phyloP scores from a whole-genome alignment of 2,888 invertebrate species.

The Sarcophaga subvicina region DNA sequence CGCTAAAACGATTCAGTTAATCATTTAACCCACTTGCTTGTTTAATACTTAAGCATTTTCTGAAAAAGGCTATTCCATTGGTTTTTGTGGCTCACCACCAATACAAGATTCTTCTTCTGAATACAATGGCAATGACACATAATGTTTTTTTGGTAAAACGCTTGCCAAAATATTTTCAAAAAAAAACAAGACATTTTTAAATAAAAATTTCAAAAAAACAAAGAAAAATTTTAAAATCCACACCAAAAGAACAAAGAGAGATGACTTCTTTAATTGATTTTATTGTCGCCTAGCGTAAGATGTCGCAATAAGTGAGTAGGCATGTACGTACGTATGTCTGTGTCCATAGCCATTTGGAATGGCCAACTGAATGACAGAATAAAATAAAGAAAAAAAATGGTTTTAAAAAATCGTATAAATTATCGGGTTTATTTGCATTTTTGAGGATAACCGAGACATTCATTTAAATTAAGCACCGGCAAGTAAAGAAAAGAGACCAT shows the following conservation, averaged over 20 bases:
- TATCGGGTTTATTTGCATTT: constrained; percentile 59
- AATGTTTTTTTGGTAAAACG: not conserved
- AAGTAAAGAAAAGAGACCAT: too few species aligned
- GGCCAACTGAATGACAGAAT: not conserved
- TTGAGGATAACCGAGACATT: constrained; percentile 68
- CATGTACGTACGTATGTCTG: too few species aligned
- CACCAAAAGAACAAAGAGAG: constrained; percentile 36
- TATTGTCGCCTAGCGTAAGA: not conserved
- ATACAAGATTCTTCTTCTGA: constrained; percentile 21
- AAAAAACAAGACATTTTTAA: too few species aligned
- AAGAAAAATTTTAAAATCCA: not conserved
- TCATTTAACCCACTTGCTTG: too few species aligned
- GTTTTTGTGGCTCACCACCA: constrained; percentile 57
- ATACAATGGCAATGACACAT: not conserved
- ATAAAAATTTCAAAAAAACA: too few species aligned
- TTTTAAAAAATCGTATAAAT: too few species aligned
- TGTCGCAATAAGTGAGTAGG: not conserved
- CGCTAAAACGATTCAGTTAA: too few species aligned
- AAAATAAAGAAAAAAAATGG: constrained; percentile 58
- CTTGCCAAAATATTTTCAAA: constrained; percentile 39
- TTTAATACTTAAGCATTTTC: too few species aligned
- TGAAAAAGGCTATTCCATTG: constrained; percentile 23
- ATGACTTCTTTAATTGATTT: constrained; percentile 28
- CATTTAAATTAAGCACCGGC: constrained; percentile 49
- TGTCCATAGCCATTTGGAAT: not conserved